Conservation (phyloP, 2,888 invertebrate genomes). For the Eristalis arbustorum region DNA sequence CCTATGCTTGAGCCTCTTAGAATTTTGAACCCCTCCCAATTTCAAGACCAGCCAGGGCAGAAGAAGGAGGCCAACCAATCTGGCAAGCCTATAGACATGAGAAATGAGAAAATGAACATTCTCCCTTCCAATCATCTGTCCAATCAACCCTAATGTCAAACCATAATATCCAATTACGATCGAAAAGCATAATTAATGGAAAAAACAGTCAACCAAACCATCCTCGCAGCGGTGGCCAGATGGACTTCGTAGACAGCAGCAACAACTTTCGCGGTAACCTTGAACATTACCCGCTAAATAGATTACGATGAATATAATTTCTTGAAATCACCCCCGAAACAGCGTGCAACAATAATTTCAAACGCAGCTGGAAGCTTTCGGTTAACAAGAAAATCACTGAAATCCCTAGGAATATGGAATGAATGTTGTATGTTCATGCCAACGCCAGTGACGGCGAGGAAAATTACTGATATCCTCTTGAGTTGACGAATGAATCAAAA, state of each 20-base stretch:
- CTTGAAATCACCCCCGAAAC: not conserved
- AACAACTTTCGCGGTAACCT: conserved; percentile 6
- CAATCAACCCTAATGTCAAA: not conserved
- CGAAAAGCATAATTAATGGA: not conserved
- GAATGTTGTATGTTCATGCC: not conserved
- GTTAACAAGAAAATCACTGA: not conserved
- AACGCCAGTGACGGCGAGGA: not conserved
- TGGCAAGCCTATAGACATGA: no score
- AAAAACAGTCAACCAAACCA: not conserved
- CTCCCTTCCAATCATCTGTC: not conserved
- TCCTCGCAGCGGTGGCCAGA: not conserved
- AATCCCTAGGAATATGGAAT: not conserved
- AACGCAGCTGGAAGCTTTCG: conserved; percentile 5
- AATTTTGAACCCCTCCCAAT: no score
- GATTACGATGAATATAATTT: conserved; percentile 1
- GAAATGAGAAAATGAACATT: no score
- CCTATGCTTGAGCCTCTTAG: no score
- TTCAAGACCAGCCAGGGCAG: no score
- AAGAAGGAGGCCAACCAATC: no score
- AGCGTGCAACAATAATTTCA: conserved; percentile 20
- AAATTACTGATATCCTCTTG: not conserved
- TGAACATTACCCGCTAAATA: conserved; percentile 13
- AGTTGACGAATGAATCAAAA: not conserved
- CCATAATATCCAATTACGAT: not conserved
- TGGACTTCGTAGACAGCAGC: not conserved